Evolutionary conservation across 2,797 vertebrate species (phyloP), one percentile per base, ranked within the genome.

Genomic region (Thripadectes ignobilis): DNA sequence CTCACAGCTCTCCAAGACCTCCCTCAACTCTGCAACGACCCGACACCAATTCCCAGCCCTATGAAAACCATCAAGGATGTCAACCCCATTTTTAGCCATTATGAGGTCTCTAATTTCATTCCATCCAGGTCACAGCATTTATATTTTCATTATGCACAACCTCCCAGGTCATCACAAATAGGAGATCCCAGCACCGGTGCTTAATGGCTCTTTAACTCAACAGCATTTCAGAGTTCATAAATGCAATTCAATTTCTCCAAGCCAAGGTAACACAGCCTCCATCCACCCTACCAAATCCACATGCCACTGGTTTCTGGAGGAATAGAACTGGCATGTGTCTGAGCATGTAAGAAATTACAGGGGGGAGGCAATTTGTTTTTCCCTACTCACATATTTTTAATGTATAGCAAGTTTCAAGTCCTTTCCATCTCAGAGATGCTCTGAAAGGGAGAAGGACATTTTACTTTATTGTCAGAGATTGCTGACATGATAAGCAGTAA

Each of bases 131-230:
- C 71, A 4, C 1, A 15, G 71, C 59, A 85, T 85, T 92, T 82
- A 22, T 11, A 17, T 68, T 85, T 88, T 76, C 88, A 66, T 59
- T 27, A 63, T 48, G 12, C 4, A 0, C 81, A 86, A 79, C 63
- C 74, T 75, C 51, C 38, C 5, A 6, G 66, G 62, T 52, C 78
- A 52, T 66, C 79, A 59, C 8, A 0, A 83, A 57, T 0, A 32
- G 4, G 36, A 88, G 49, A 63, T 59, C 20, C 80, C 4, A 1
- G n/a, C 2, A 2, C 65, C 0, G 0, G 29, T 17, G 58, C 81
- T 75, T 86, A 85, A 78, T 1, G 0, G 77, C 74, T 79, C 74
- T 58, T 85, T 36, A 87, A 91, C 49, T 79, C 85, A 68, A 83
- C 82, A 85, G 36, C 16, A 5, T 61, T 85, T 46, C 74, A 41